Evolutionary conservation across 1,140 invertebrate genomes (phyloP).

Genomic region (Rhopalosiphum maidis): DNA sequence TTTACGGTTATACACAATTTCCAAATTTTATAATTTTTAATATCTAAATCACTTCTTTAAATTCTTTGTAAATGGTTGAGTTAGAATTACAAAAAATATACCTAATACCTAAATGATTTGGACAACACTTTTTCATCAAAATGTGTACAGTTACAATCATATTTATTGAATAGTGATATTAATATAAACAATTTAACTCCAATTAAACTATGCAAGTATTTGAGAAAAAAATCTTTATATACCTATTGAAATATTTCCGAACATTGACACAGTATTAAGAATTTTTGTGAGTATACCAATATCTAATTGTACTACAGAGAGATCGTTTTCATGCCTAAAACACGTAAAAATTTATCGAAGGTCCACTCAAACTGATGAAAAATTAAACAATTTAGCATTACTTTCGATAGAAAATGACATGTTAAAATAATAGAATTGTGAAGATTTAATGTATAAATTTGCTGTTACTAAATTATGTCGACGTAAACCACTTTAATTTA

Average conservation of each 20-base stretch:
- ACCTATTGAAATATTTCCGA: constrained; percentile 4
- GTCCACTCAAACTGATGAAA: background rate
- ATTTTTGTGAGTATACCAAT: background rate
- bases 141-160: no score
- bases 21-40: no score
- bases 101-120: no score
- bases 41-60: no score
- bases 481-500: background rate
- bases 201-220: background rate
- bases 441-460: background rate
- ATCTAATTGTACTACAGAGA: background rate
- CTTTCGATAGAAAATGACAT: background rate
- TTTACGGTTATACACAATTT: no score
- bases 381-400: background rate
- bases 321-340: no score
- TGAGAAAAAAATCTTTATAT: constrained; percentile 17
- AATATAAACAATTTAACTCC: background rate
- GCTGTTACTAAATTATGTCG: background rate
- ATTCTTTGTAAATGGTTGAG: no score
- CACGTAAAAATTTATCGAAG: no score
- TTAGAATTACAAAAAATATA: no score
- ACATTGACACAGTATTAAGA: background rate
- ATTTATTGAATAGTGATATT: no score
- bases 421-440: background rate
- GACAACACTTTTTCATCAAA: no score